phyloP scores from a whole-genome alignment of 2,888 invertebrate genomes.

The Andrena haemorrhoa region DNA sequence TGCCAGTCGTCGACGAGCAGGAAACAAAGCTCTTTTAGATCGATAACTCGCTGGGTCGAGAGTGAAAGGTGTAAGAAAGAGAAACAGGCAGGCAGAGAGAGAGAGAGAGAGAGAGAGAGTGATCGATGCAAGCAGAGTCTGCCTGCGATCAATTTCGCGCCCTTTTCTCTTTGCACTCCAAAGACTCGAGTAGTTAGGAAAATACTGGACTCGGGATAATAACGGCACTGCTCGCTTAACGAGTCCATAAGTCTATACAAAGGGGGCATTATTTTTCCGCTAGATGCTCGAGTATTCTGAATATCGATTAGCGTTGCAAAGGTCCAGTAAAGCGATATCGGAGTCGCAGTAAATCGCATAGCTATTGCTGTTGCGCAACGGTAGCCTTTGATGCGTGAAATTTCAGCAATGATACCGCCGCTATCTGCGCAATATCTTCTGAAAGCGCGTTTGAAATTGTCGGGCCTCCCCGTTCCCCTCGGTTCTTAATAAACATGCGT shows the following conservation, averaged over 20 bases:
- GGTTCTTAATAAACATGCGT: background rate
- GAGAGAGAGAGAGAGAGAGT: conserved; percentile 31
- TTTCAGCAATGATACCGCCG: conserved; percentile 16
- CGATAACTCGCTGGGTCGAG: conserved; percentile 39
- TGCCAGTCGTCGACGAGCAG: conserved; percentile 33
- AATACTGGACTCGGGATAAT: background rate
- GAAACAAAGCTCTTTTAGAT: conserved; percentile 49
- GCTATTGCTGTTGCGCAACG: conserved; percentile 15
- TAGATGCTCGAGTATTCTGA: background rate
- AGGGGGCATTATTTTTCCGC: background rate
- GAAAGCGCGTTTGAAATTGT: background rate
- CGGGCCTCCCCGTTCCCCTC: background rate
- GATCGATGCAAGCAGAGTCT: conserved; percentile 9
- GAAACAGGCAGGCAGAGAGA: conserved; percentile 21
- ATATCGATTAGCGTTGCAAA: conserved; percentile 18
- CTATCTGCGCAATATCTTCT: conserved; percentile 7
- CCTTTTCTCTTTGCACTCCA: background rate
- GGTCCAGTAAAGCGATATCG: conserved; percentile 10
- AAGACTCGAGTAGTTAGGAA: background rate
- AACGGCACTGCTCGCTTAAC: background rate
- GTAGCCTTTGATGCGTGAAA: conserved; percentile 28
- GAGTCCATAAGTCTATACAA: background rate
- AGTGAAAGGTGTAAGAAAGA: conserved; percentile 45
- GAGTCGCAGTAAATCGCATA: background rate
- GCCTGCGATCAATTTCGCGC: background rate